phyloP scores from a whole-genome alignment of 1,140 invertebrate species.

The Aradophagus sp. region DNA sequence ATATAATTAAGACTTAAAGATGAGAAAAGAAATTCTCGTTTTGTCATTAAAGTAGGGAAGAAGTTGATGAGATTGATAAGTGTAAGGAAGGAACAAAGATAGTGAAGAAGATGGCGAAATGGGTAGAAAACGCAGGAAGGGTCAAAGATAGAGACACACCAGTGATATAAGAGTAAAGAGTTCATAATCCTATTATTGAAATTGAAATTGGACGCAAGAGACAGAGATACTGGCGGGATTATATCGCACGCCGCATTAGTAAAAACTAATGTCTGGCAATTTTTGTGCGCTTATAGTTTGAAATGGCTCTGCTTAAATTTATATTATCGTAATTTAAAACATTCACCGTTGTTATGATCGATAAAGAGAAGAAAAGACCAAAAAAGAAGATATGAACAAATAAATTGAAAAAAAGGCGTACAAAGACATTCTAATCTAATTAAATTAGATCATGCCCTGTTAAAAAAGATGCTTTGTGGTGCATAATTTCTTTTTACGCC shows the following conservation, averaged over 20 bases:
- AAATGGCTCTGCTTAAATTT: conserved; percentile 27
- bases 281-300: conserved; percentile 35
- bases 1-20: conserved; percentile 52
- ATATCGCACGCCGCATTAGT: conserved; percentile 1
- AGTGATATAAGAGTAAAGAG: conserved; percentile 10
- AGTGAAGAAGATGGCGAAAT: background rate
- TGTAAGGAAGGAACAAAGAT: conserved; percentile 6
- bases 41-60: conserved; percentile 12
- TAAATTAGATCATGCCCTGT: conserved; percentile 38
- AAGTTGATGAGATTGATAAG: conserved; percentile 11
- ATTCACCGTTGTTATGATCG: conserved; percentile 32
- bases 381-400: no score
- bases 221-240: conserved; percentile 8
- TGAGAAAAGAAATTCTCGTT: conserved; percentile 9
- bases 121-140: no score
- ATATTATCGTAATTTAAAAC: conserved; percentile 50
- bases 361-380: conserved; percentile 17
- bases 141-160: conserved; percentile 30
- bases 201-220: conserved; percentile 15
- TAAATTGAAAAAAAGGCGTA: no score
- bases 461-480: no score
- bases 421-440: conserved; percentile 51
- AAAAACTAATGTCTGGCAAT: conserved; percentile 19
- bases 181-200: conserved; percentile 11
- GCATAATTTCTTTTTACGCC: no score